Percentiles rank a stretch among this genome's conserved stretches.
Conservation (phyloP, 2,888 invertebrate genomes). For the Eucriotettix oculatus region DNA sequence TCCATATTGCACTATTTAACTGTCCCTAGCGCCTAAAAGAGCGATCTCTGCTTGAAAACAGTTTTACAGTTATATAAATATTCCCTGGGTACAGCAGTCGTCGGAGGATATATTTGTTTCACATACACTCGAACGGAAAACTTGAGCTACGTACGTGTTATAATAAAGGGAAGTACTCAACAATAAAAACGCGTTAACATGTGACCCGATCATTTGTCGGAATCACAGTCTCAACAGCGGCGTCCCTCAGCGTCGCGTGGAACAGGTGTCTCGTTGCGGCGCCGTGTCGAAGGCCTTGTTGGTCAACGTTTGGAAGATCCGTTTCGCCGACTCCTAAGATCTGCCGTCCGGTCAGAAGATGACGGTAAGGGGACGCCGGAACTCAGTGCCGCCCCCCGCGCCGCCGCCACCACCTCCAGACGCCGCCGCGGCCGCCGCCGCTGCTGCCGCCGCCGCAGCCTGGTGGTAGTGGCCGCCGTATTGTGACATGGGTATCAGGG, state of each 20-base stretch:
- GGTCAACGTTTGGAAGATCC: no score
- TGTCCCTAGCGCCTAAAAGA: no score
- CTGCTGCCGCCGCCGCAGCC: constrained; percentile 4
- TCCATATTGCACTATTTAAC: no score
- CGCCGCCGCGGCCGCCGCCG: constrained; percentile 10
- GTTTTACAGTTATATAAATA: neutral
- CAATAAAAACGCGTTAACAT: no score
- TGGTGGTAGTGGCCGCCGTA: neutral
- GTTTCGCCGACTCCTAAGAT: no score
- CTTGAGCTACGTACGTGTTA: no score
- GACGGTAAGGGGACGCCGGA: constrained; percentile 56
- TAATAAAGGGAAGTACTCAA: no score
- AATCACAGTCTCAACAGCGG: no score
- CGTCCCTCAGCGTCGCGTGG: no score
- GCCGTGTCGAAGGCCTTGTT: neutral
- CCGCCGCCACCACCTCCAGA: constrained; percentile 3
- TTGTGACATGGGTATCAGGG: constrained; percentile 12
- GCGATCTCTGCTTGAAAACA: no score
- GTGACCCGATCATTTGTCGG: no score
- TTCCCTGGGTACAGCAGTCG: neutral
- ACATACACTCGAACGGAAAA: neutral
- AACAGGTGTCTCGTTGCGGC: neutral
- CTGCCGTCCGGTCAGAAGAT: constrained; percentile 62
- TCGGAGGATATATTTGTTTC: neutral
- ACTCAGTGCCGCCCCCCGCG: constrained; percentile 36